Conservation (phyloP, 2,888 invertebrate species). For the Watsonalla cultraria region DNA sequence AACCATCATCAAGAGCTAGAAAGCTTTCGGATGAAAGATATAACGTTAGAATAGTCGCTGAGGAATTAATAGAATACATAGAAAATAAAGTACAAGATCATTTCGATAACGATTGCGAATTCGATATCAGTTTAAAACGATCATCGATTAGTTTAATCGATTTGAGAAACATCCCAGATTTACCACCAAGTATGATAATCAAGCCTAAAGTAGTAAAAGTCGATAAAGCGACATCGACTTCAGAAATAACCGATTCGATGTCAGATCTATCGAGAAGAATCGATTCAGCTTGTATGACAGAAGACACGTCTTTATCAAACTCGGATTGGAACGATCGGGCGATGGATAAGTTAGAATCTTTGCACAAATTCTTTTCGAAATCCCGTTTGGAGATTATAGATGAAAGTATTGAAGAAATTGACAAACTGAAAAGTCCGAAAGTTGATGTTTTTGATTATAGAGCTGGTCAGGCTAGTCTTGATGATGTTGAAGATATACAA, state of each 20-base stretch:
- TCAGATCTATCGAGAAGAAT: conserved; percentile 55
- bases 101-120: conserved; percentile 57
- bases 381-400: conserved; percentile 71
- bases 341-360: conserved; percentile 62
- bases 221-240: conserved; percentile 68
- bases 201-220: conserved; percentile 60
- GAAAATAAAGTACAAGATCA: conserved; percentile 52
- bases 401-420: conserved; percentile 61
- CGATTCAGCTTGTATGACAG: conserved; percentile 64
- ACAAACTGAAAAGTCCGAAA: conserved; percentile 28
- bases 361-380: conserved; percentile 65
- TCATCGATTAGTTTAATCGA: conserved; percentile 67
- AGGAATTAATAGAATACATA: conserved; percentile 54
- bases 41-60: conserved; percentile 44
- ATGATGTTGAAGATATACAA: conserved; percentile 66
- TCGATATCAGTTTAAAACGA: conserved; percentile 50
- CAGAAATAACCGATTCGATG: conserved; percentile 60
- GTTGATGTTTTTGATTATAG: conserved; percentile 30
- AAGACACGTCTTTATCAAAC: conserved; percentile 54
- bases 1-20: conserved; percentile 54
- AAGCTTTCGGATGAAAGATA: conserved; percentile 39
- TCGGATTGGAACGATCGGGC: conserved; percentile 59
- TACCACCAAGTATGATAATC: conserved; percentile 64
- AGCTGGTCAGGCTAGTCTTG: conserved; percentile 61
- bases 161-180: conserved; percentile 62